These are phyloP conservation scores for Acleris holmiana DNA, from an alignment of 2,888 invertebrate genomes.

Conservation along the genomic window DNA sequence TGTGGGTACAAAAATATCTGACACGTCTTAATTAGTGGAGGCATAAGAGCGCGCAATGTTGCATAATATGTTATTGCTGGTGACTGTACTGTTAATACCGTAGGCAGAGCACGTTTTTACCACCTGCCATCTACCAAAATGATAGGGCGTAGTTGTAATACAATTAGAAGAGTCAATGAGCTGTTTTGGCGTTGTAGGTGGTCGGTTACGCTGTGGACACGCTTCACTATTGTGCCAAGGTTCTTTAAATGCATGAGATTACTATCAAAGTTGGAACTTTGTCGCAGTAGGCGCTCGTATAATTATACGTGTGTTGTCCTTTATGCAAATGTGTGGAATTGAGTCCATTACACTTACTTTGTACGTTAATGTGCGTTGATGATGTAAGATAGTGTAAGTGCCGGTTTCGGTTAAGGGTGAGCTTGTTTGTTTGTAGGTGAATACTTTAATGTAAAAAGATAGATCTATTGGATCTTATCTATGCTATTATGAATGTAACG, in stretches of 20 bases:
- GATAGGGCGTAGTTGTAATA: constrained; percentile 7
- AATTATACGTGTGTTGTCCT: constrained; percentile 16
- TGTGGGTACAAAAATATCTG: too few species aligned
- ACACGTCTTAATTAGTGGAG: too few species aligned
- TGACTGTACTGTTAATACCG: neutral
- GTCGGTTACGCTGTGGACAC: neutral
- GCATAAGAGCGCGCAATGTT: too few species aligned
- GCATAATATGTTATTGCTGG: too few species aligned
- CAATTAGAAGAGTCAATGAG: constrained; percentile 25
- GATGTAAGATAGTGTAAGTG: constrained; percentile 15
- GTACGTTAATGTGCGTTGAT: constrained; percentile 22
- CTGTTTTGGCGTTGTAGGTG: constrained; percentile 8
- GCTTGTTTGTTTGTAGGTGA: neutral
- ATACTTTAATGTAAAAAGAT: neutral
- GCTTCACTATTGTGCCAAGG: neutral
- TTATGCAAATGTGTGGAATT: constrained; percentile 22
- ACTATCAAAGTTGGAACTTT: neutral
- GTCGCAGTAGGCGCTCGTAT: neutral
- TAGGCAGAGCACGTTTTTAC: neutral
- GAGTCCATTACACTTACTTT: constrained; percentile 20
- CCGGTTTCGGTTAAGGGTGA: constrained; percentile 4
- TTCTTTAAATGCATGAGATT: neutral
- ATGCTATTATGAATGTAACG: too few species aligned
- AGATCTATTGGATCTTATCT: too few species aligned
- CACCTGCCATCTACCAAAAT: constrained; percentile 2